Conservation (phyloP, 2,888 invertebrate genomes). For the Machimus atricapillus region DNA sequence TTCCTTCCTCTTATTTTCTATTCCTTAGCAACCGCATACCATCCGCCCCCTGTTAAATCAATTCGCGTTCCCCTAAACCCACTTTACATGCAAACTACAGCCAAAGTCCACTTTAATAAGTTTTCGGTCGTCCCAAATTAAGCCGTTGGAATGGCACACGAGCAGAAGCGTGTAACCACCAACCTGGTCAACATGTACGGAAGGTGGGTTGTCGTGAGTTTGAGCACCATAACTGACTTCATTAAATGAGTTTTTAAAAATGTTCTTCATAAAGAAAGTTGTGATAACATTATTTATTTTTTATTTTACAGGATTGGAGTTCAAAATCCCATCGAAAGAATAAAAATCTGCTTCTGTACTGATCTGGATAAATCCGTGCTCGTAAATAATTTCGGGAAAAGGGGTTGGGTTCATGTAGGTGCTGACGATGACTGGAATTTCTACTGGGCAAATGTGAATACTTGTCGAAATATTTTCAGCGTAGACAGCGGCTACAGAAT, state of each 20-base stretch:
- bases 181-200: slow-evolving; percentile 63
- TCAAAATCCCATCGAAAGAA: slow-evolving; percentile 51
- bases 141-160: slow-evolving; percentile 48
- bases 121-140: not conserved
- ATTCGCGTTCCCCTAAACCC: not conserved
- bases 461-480: slow-evolving; percentile 90
- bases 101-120: not conserved
- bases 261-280: not conserved
- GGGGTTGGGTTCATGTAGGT: slow-evolving; percentile 83
- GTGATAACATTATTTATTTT: not conserved
- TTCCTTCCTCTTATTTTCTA: not conserved
- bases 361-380: slow-evolving; percentile 90
- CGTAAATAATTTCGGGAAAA: slow-evolving; percentile 88
- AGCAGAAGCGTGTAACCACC: slow-evolving; percentile 52
- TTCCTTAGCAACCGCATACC: not conserved
- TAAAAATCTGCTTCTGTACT: slow-evolving; percentile 60
- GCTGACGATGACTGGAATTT: slow-evolving; percentile 96
- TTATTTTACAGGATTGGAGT: slow-evolving; percentile 50
- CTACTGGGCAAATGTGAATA: slow-evolving; percentile 93
- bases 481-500: slow-evolving; percentile 91
- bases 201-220: slow-evolving; percentile 52
- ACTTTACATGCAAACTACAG: not conserved
- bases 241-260: not conserved
- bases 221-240: not conserved
- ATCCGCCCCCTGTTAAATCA: not conserved